Conservation (phyloP, 1,140 invertebrate species). For the Yoshiicerus persimilis region DNA sequence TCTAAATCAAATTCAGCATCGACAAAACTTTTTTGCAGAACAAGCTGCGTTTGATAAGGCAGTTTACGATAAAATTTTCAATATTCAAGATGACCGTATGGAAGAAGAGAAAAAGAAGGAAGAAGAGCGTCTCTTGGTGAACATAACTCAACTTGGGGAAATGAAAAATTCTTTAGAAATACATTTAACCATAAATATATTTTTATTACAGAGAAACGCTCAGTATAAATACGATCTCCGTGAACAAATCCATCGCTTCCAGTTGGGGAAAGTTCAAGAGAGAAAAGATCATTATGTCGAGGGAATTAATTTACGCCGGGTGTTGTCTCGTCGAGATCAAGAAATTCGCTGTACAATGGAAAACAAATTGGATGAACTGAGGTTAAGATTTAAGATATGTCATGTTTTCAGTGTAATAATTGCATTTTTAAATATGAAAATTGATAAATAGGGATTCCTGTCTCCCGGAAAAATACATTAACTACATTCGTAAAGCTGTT, state of each 20-base stretch:
- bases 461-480: conserved; percentile 45
- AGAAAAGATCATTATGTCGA: conserved; percentile 44
- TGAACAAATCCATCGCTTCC: conserved; percentile 47
- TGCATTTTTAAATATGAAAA: no score
- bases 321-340: conserved; percentile 17
- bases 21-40: conserved; percentile 30
- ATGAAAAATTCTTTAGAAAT: no score
- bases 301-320: conserved; percentile 35
- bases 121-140: conserved; percentile 31
- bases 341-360: conserved; percentile 43
- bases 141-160: no score
- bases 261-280: conserved; percentile 40
- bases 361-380: conserved; percentile 41
- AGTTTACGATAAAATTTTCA: conserved; percentile 38
- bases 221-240: conserved; percentile 42
- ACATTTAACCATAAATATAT: no score
- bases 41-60: conserved; percentile 44
- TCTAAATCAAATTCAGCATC: conserved; percentile 37
- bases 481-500: conserved; percentile 43
- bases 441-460: conserved; percentile 22
- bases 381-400: conserved; percentile 9
- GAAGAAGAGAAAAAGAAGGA: conserved; percentile 33
- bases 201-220: conserved; percentile 36
- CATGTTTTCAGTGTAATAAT: no score
- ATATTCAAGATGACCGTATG: conserved; percentile 29